Percentiles rank a stretch among this genome's conserved stretches.
phyloP scores from a whole-genome alignment of 2,888 invertebrate genomes.

The Scelioninae gen. 1 region DNA sequence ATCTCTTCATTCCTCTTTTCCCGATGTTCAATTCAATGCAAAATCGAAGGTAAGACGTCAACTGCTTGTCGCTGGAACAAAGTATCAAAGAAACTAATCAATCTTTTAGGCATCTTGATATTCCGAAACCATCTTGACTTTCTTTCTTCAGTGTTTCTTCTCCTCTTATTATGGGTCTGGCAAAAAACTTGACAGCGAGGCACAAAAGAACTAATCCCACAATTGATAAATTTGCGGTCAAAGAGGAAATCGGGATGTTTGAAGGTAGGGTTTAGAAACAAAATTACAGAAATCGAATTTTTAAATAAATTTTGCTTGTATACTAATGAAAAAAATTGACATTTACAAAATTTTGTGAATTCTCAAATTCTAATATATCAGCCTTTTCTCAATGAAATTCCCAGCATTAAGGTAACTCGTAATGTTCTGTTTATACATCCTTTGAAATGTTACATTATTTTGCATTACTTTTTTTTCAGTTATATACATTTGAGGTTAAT shows the following conservation, averaged over 20 bases:
- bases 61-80: constrained; percentile 61
- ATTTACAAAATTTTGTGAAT: too few relatives aligned
- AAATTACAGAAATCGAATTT: background rate
- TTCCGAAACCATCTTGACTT: constrained; percentile 55
- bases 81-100: constrained; percentile 70
- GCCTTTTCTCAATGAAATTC: too few relatives aligned
- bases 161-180: constrained; percentile 37
- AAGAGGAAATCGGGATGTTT: constrained; percentile 11
- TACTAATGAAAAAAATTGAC: too few relatives aligned
- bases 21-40: constrained; percentile 57
- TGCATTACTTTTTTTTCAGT: too few relatives aligned
- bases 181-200: constrained; percentile 5
- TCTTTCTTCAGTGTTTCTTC: constrained; percentile 39
- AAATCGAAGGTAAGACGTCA: constrained; percentile 65
- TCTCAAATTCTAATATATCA: too few relatives aligned
- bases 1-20: constrained; percentile 62
- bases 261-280: too few relatives aligned
- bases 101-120: constrained; percentile 60
- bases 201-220: constrained; percentile 48
- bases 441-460: too few relatives aligned
- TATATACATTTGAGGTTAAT: too few relatives aligned
- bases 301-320: too few relatives aligned
- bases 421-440: too few relatives aligned
- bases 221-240: constrained; percentile 43
- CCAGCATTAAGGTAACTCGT: too few relatives aligned